Evolutionary conservation across 2,888 invertebrate genomes (phyloP).

Genomic region (Boloria selene): DNA sequence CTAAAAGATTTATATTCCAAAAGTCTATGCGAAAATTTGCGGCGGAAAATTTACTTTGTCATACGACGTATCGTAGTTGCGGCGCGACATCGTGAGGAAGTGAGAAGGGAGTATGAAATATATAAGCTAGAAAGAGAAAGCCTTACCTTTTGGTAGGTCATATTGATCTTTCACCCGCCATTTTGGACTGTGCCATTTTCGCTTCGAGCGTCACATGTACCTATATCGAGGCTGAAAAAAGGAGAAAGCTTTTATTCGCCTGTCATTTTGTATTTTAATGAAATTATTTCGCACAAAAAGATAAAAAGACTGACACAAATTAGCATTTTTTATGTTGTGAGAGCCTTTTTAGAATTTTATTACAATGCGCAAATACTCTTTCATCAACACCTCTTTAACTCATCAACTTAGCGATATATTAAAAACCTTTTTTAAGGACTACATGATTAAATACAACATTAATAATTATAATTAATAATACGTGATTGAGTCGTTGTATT

Average conservation of each 20-base stretch:
- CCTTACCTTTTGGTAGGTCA: constrained; percentile 75
- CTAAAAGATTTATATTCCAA: constrained; percentile 53
- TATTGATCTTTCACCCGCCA: constrained; percentile 83
- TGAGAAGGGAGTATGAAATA: constrained; percentile 49
- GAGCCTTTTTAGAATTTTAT: constrained; percentile 42
- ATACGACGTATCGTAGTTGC: constrained; percentile 76
- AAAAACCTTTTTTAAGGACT: not conserved
- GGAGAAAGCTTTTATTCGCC: constrained; percentile 69
- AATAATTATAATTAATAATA: too few relatives aligned
- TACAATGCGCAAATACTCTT: constrained; percentile 16
- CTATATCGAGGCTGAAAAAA: constrained; percentile 61
- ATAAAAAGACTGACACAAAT: constrained; percentile 63
- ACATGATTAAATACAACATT: not conserved
- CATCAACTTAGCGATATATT: constrained; percentile 1
- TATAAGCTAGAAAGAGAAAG: constrained; percentile 55
- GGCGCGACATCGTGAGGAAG: constrained; percentile 60
- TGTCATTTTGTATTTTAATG: constrained; percentile 75
- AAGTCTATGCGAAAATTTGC: constrained; percentile 61
- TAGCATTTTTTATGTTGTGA: constrained; percentile 69
- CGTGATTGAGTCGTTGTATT: too few relatives aligned
- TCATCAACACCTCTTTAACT: constrained; percentile 14
- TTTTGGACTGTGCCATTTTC: constrained; percentile 78
- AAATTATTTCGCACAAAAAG: constrained; percentile 67
- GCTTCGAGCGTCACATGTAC: constrained; percentile 74
- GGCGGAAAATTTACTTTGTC: constrained; percentile 60